Evolutionary conservation across 2,797 vertebrate species (phyloP).

Genomic region (Cyclura pinguis): DNA sequence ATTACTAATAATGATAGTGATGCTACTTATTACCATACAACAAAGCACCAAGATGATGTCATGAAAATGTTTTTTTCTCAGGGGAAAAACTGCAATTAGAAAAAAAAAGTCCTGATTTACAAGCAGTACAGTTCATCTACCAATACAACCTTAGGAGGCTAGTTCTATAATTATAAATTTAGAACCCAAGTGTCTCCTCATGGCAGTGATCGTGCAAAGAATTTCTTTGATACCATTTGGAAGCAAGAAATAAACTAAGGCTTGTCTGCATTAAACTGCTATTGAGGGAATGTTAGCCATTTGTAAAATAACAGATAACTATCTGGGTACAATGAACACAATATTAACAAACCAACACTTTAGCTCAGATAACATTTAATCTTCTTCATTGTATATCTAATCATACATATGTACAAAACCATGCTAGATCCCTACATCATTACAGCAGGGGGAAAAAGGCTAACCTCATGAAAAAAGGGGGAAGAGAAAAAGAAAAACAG

Average conservation of each 20-base stretch:
- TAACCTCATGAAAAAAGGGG: conserved; percentile 13
- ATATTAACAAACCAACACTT: conserved; percentile 13
- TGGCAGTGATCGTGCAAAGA: neutral
- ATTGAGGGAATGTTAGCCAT: neutral
- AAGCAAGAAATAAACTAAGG: neutral
- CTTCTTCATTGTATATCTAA: conserved; percentile 33
- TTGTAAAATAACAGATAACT: neutral
- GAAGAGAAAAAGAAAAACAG: neutral
- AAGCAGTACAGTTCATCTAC: neutral
- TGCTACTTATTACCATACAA: neutral
- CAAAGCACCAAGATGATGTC: neutral
- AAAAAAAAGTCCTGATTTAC: neutral
- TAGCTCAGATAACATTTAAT: conserved; percentile 29
- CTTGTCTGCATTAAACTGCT: neutral
- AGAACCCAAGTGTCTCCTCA: conserved; percentile 33
- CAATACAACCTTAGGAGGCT: neutral
- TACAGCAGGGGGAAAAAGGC: neutral
- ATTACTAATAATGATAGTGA: neutral
- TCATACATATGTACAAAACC: neutral
- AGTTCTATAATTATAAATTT: conserved; percentile 28
- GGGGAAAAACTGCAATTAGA: neutral
- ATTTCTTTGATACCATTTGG: conserved; percentile 10
- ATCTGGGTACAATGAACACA: neutral
- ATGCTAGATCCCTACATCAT: neutral
- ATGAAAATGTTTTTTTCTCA: conserved; percentile 10